Evolutionary conservation across 2,888 invertebrate species (phyloP), one percentile per base, ranked within the genome.

Genomic region (Drosophila glabriapex): DNA sequence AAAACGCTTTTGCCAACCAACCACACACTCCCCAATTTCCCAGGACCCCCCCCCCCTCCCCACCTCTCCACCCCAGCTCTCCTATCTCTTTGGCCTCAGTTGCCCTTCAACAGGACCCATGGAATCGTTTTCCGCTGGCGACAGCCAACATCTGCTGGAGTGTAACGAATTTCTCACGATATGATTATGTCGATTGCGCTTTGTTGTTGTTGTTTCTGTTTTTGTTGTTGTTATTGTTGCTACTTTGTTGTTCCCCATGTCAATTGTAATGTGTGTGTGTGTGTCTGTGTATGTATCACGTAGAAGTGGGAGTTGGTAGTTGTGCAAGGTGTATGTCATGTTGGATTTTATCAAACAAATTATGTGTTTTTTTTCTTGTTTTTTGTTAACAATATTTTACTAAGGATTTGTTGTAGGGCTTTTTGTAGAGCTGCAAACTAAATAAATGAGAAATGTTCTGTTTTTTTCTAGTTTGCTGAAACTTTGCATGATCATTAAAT

Each of bases 131-230:
- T 46, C 56, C 68, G 49, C 66, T 68, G 68, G 73, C 72, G 77
- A 76, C 82, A 76, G 78, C 76, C 56, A 58, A 88, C 92, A 92
- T 91, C 92, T 92, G 92, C 82, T 78, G 73, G 77, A 87, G 86
- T 86, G 78, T 80, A 91, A 92, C 90, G 86, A 92, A 92, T 93
- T 93, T 93, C 93, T 81, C 93, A 93, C 93, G 92, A 83, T 87
- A 90, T 93, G 92, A 92, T 93, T 93, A 92, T 88, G 82, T 86
- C 88, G 89, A 88, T 91, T 85, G 90, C 56, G 75, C 73, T 74
- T 71, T 87, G 80, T 78, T 87, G 68, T 73, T 68, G 46, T 72
- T 82, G 31, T 65, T 83, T 22, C 39, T 68, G 82, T 56, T 78
- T 70, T 73, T 84, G 63, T 54, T 50, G n/a, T 69, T 63, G 58